Evolutionary conservation across 2,888 invertebrate genomes (phyloP).

Genomic region (Pocota personata): DNA sequence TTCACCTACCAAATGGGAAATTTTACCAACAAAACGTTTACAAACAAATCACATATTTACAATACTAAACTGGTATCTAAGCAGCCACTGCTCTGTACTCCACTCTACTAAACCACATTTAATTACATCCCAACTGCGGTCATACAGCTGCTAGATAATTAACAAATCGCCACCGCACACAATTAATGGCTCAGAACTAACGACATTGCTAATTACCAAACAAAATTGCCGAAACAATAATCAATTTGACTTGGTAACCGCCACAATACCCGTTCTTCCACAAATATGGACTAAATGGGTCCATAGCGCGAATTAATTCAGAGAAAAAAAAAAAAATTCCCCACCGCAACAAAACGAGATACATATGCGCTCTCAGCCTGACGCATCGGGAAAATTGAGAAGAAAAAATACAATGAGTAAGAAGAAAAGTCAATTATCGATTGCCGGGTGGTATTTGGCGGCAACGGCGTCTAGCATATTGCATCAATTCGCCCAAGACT

Average conservation of each 20-base stretch:
- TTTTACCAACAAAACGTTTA: not conserved
- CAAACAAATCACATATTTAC: constrained; percentile 46
- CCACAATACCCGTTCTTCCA: constrained; percentile 17
- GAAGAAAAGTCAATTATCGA: constrained; percentile 56
- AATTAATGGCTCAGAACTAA: constrained; percentile 67
- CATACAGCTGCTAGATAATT: constrained; percentile 51
- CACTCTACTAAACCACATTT: constrained; percentile 12
- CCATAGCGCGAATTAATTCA: constrained; percentile 18
- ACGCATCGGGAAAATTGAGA: constrained; percentile 6
- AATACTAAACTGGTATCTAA: constrained; percentile 11
- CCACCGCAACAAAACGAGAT: constrained; percentile 14
- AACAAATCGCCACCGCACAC: constrained; percentile 64
- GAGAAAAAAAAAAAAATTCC: not conserved
- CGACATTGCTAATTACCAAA: constrained; percentile 57
- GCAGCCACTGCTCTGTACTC: not conserved
- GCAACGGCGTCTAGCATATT: not conserved
- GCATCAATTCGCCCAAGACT: constrained; percentile 13
- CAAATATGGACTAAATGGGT: constrained; percentile 42
- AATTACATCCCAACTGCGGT: constrained; percentile 42
- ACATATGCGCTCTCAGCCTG: constrained; percentile 5
- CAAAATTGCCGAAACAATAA: constrained; percentile 51
- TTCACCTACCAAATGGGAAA: constrained; percentile 14
- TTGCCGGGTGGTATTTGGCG: constrained; percentile 45
- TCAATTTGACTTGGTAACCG: constrained; percentile 47
- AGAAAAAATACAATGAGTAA: not conserved